Evolutionary conservation across 1,140 invertebrate genomes (phyloP).

Genomic region (Diplogasteroides magnus): DNA sequence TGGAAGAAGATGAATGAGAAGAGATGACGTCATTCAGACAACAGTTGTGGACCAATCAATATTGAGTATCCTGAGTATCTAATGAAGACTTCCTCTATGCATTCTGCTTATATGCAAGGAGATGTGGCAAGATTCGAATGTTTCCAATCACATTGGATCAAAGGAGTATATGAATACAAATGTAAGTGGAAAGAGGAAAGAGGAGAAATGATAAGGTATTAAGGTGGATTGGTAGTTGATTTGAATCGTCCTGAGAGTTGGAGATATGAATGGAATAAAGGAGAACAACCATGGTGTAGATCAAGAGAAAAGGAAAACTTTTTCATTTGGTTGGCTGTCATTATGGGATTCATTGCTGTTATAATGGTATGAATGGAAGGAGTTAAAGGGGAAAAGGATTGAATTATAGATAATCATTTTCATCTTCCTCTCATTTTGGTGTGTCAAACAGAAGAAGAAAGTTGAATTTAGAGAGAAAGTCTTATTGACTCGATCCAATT

Average conservation of each 20-base stretch:
- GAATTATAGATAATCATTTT: constrained; percentile 38
- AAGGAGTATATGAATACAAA: constrained; percentile 53
- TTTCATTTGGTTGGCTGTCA: constrained; percentile 47
- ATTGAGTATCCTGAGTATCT: constrained; percentile 55
- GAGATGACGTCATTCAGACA: constrained; percentile 43
- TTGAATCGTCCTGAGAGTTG: constrained; percentile 41
- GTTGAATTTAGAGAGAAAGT: constrained; percentile 2
- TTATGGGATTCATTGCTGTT: constrained; percentile 26
- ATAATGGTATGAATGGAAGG: constrained; percentile 12
- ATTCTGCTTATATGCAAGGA: constrained; percentile 49
- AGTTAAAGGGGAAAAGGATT: background rate
- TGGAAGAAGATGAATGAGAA: constrained; percentile 1
- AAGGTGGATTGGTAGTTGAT: constrained; percentile 38
- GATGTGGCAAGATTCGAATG: constrained; percentile 53
- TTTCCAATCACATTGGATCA: constrained; percentile 55
- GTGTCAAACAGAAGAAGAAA: constrained; percentile 27
- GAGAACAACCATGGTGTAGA: constrained; percentile 48
- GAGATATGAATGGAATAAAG: constrained; percentile 55
- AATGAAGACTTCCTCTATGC: constrained; percentile 48
- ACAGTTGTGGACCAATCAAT: constrained; percentile 55
- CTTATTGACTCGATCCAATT: constrained; percentile 1
- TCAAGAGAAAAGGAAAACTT: constrained; percentile 54
- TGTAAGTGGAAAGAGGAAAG: too few species aligned
- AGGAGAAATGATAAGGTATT: background rate
- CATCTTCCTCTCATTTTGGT: constrained; percentile 36